Evolutionary conservation across 2,113 vertebrate genomes (phyloP).

Genomic region (Petaurus breviceps): DNA sequence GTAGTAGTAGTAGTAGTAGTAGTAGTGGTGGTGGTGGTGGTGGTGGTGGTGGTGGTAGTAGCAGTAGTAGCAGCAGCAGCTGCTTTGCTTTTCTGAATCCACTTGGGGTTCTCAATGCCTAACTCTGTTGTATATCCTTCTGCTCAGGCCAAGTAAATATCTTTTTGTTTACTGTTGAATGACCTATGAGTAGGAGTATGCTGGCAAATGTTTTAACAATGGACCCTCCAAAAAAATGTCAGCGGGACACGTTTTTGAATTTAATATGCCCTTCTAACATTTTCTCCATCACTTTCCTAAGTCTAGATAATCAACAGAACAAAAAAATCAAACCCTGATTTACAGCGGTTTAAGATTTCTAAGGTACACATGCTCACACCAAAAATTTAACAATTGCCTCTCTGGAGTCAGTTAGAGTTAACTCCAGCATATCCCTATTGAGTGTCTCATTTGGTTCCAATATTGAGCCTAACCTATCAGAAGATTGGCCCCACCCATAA

Average conservation of each 20-base stretch:
- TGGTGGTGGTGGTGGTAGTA: too few species aligned
- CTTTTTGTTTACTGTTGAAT: not conserved
- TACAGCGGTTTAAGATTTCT: not conserved
- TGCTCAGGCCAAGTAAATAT: not conserved
- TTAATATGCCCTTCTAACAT: not conserved
- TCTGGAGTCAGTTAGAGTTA: not conserved
- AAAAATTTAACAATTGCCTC: not conserved
- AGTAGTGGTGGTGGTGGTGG: too few species aligned
- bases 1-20: too few species aligned
- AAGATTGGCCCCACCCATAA: not conserved
- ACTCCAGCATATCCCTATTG: not conserved
- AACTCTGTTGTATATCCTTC: not conserved
- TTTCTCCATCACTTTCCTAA: not conserved
- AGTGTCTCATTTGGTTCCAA: not conserved
- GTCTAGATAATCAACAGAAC: not conserved
- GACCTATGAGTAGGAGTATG: not conserved
- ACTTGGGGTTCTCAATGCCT: not conserved
- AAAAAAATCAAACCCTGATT: not conserved
- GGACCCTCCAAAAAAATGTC: not conserved
- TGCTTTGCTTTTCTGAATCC: not conserved
- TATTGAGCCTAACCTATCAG: not conserved
- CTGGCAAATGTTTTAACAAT: not conserved
- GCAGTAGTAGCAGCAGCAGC: too few species aligned
- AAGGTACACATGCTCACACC: not conserved
- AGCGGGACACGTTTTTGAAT: not conserved